Evolutionary conservation across 1,140 invertebrate species (phyloP).

Genomic region (Plectus sambesii): DNA sequence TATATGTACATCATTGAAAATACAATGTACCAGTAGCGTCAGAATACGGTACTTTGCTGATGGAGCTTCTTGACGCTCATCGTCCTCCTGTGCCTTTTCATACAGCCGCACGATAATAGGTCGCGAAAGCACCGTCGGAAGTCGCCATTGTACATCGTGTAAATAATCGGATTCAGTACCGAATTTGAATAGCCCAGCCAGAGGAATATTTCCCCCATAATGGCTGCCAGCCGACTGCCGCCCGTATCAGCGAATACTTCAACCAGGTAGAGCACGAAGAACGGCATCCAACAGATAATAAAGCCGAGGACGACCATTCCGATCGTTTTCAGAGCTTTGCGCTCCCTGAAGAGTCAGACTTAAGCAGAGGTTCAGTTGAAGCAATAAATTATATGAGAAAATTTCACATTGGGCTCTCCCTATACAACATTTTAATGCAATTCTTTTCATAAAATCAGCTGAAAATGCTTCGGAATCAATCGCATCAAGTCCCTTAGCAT

Average conservation of each 20-base stretch:
- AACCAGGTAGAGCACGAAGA: conserved; percentile 50
- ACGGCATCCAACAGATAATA: conserved; percentile 51
- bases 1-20: no score
- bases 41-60: conserved; percentile 42
- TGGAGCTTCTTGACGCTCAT: conserved; percentile 45
- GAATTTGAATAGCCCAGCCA: conserved; percentile 53
- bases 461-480: no score
- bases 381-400: no score
- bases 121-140: conserved; percentile 50
- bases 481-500: no score
- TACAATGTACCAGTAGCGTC: no score
- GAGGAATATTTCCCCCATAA: conserved; percentile 42
- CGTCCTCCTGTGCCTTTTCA: conserved; percentile 40
- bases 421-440: no score
- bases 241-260: conserved; percentile 38
- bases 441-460: no score
- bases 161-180: conserved; percentile 51
- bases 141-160: conserved; percentile 51
- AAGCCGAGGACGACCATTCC: conserved; percentile 50
- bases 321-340: conserved; percentile 51
- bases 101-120: conserved; percentile 39
- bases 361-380: no score
- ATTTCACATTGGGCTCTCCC: no score
- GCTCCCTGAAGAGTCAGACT: no score
- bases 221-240: conserved; percentile 1